Base-by-base conservation (phyloP, 1,140 invertebrate species). In the Drosophila nigromelanica region DNA sequence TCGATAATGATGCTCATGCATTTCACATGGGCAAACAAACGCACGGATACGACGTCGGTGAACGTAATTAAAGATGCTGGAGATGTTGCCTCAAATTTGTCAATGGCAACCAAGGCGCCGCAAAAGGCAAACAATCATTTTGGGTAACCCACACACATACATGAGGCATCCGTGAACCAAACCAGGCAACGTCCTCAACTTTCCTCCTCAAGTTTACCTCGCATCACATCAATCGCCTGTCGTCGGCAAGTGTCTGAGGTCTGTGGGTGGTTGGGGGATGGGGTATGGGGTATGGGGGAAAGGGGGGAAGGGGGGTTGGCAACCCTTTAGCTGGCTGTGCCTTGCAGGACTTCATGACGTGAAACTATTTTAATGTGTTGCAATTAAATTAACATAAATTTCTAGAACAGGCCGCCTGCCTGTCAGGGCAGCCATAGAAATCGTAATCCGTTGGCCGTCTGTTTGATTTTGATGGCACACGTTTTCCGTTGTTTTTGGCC, bases 321-420 rank as follows among this genome's bases (percentile, higher is more conserved):
- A 67, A 73, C 63, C 63, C 62, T 68, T 60, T 73, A 12, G n/a
- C 27, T n/a, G 14, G 15, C 42, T 58, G 55, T 4, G 45, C 30
- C 54, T 73, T 33, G 62, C 54, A 73, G 63, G 56, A 60, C 72
- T 59, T 67, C 61, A 37, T 51, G 73, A 82, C 82, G 79, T 89
- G 85, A 76, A 89, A 89, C 83, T 89, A 89, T 89, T 89, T 76
- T 78, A 89, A 89, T 89, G 79, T 89, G 83, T 89, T 79, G 83
- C 83, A 89, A 89, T 89, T 89, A 89, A 89, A 89, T 89, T 89
- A 89, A 89, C 83, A 89, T 89, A 89, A 77, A 80, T 72, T 87
- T 79, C 39, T 43, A 43, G 33, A 79, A 35, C 69, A 79, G 69
- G 69, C 64, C 27, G 42, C 50, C 33, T 33, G 39, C 40, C 35